These are phyloP conservation scores for Podiceps cristatus DNA, from an alignment of 2,113 vertebrate genomes.

Conservation along the genomic window DNA sequence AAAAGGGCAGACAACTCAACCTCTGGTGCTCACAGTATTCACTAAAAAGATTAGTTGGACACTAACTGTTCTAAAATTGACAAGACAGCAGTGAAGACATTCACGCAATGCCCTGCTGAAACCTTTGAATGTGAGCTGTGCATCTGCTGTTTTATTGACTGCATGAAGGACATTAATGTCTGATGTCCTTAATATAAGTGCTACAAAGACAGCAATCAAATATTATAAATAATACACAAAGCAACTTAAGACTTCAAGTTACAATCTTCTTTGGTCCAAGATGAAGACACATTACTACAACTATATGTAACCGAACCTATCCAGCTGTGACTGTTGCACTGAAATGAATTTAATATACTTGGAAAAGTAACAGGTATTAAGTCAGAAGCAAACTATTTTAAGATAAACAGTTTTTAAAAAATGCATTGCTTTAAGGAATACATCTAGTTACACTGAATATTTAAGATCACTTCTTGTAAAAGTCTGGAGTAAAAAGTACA, in stretches of 20 bases:
- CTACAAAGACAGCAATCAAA: neutral
- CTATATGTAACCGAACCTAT: neutral
- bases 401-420: neutral
- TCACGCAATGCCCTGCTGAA: neutral
- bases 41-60: neutral
- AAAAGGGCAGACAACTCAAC: neutral
- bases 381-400: neutral
- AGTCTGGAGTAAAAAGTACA: neutral
- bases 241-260: neutral
- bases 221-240: neutral
- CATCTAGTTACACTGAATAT: neutral
- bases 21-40: neutral
- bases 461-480: slow-evolving; percentile 48
- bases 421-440: neutral
- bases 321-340: neutral
- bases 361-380: neutral
- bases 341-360: neutral
- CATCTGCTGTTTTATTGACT: neutral
- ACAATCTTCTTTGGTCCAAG: neutral
- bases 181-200: neutral
- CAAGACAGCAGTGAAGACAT: neutral
- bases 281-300: neutral
- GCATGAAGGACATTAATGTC: neutral
- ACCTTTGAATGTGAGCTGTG: neutral
- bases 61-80: neutral